Evolutionary conservation across 2,113 vertebrate species (phyloP).

Genomic region (Hiodon tergisus): DNA sequence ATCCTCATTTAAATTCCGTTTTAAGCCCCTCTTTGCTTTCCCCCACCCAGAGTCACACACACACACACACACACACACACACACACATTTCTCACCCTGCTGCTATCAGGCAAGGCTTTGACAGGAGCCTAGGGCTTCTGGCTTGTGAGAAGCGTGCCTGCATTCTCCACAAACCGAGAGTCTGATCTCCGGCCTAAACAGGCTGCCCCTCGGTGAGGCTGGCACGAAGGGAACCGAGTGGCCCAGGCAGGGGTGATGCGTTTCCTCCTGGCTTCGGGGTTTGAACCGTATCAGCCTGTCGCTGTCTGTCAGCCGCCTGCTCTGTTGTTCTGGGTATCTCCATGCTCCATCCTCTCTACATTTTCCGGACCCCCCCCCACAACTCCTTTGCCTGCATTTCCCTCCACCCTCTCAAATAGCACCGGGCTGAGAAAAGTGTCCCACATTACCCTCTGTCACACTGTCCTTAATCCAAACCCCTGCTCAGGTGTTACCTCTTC

Average conservation of each 20-base stretch:
- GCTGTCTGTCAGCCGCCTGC: background rate
- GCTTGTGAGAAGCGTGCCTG: background rate
- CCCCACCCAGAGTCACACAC: background rate
- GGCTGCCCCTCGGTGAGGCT: background rate
- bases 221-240: background rate
- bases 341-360: background rate
- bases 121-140: background rate
- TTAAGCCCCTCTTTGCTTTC: no score
- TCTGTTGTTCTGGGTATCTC: background rate
- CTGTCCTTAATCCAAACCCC: background rate
- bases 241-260: background rate
- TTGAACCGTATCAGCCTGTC: background rate
- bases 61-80: background rate
- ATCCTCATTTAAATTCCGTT: conserved; percentile 17
- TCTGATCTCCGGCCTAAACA: background rate
- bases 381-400: background rate
- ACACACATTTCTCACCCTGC: background rate
- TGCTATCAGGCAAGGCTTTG: background rate
- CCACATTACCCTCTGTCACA: background rate
- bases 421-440: background rate
- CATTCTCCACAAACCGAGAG: background rate
- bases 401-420: background rate
- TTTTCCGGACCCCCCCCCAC: background rate
- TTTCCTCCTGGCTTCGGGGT: background rate
- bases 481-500: no score